Conservation (phyloP, 2,113 vertebrate species). For the Entomyzon cyanotis region DNA sequence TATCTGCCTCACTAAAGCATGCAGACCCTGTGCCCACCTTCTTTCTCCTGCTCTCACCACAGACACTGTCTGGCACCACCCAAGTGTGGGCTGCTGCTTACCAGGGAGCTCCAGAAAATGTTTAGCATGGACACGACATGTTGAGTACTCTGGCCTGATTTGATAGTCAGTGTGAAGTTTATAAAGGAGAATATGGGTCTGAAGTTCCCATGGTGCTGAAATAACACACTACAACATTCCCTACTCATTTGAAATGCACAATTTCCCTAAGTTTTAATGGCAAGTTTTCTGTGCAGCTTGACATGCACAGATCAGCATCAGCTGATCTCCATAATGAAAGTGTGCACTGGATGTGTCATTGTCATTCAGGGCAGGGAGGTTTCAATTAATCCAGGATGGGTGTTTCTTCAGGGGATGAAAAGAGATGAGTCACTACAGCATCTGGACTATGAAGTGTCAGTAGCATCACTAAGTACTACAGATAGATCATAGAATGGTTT, state of each 20-base stretch:
- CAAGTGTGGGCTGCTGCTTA: background rate
- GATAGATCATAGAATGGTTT: background rate
- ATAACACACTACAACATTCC: background rate
- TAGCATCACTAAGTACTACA: background rate
- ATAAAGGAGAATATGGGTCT: fast-evolving
- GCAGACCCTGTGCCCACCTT: background rate
- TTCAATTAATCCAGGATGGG: background rate
- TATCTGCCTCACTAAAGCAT: background rate
- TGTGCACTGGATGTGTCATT: background rate
- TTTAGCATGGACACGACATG: background rate
- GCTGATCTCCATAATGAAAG: background rate
- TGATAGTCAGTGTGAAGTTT: background rate
- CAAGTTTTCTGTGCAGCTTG: background rate
- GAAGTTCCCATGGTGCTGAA: background rate
- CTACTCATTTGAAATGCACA: background rate
- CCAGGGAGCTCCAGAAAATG: background rate
- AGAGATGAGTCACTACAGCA: fast-evolving
- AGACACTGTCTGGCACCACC: background rate
- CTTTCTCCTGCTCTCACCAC: background rate
- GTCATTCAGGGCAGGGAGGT: background rate
- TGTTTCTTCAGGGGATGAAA: fast-evolving
- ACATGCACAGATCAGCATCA: no score
- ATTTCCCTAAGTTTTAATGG: background rate
- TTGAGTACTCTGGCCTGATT: background rate
- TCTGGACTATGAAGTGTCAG: background rate